Conservation (phyloP, 2,888 invertebrate species). For the Pocota personata region DNA sequence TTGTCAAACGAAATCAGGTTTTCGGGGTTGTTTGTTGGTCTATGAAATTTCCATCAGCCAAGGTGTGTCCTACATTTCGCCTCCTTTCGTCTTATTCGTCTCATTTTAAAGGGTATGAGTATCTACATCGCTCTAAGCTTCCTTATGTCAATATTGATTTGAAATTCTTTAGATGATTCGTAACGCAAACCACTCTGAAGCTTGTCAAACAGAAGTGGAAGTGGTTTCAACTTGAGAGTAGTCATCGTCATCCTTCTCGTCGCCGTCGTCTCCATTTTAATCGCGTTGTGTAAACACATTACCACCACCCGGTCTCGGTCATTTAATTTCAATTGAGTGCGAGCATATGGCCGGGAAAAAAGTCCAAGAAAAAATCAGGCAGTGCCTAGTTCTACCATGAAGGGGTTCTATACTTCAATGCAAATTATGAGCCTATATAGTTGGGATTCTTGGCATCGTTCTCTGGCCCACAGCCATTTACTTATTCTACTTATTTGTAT, state of each 20-base stretch:
- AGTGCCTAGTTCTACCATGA: not conserved
- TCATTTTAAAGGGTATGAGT: conserved; percentile 1
- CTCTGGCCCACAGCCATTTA: conserved; percentile 38
- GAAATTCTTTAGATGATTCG: conserved; percentile 71
- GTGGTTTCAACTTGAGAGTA: conserved; percentile 64
- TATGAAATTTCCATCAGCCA: conserved; percentile 58
- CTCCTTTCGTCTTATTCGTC: not conserved
- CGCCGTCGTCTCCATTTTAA: conserved; percentile 46
- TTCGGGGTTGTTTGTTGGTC: conserved; percentile 64
- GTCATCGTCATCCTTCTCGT: conserved; percentile 10
- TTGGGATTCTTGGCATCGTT: conserved; percentile 29
- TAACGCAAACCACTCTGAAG: conserved; percentile 70
- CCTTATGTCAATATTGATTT: conserved; percentile 64
- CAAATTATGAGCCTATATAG: not conserved
- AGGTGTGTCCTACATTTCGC: conserved; percentile 60
- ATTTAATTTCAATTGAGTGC: conserved; percentile 69
- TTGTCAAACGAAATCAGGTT: conserved; percentile 72
- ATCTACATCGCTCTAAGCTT: conserved; percentile 22
- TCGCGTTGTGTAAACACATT: conserved; percentile 71
- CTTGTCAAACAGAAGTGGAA: conserved; percentile 73
- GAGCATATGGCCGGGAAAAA: conserved; percentile 57
- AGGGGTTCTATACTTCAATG: conserved; percentile 18
- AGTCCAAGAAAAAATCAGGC: not conserved
- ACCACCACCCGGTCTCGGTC: conserved; percentile 63
- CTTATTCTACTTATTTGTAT: conserved; percentile 58